Percentiles rank a stretch among this genome's conserved stretches.
These are phyloP conservation scores for Tridacna crocea DNA, from an alignment of 2,888 invertebrate species.

Conservation along the genomic window DNA sequence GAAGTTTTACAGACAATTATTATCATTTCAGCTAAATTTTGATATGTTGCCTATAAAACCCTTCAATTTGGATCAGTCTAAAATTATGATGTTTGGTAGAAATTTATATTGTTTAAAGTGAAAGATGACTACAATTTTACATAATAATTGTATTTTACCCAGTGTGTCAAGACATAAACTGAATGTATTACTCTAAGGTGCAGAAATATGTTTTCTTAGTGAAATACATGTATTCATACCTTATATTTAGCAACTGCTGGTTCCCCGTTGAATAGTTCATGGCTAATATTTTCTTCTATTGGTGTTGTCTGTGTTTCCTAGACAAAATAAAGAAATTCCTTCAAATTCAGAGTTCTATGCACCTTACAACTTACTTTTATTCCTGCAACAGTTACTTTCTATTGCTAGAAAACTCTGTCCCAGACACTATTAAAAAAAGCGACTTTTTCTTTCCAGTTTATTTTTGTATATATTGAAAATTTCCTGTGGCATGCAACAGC, in stretches of 20 bases:
- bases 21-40: no score
- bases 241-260: conserved; percentile 81
- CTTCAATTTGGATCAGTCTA: no score
- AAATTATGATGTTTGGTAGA: no score
- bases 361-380: neutral
- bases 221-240: conserved; percentile 63
- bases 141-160: no score
- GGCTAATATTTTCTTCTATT: conserved; percentile 75
- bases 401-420: neutral
- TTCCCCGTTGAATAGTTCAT: conserved; percentile 76
- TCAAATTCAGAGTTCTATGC: neutral
- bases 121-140: no score
- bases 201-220: no score
- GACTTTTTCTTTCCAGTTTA: neutral
- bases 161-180: no score
- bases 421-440: neutral
- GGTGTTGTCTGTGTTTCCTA: conserved; percentile 73
- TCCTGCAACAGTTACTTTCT: neutral
- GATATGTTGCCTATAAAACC: no score
- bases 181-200: no score
- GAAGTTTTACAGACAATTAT: no score
- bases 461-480: neutral
- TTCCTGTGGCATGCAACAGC: no score
- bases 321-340: conserved; percentile 30
- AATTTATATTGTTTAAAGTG: no score